Base-by-base conservation (phyloP, 2,113 vertebrate species). In the Actenoides hombroni region DNA sequence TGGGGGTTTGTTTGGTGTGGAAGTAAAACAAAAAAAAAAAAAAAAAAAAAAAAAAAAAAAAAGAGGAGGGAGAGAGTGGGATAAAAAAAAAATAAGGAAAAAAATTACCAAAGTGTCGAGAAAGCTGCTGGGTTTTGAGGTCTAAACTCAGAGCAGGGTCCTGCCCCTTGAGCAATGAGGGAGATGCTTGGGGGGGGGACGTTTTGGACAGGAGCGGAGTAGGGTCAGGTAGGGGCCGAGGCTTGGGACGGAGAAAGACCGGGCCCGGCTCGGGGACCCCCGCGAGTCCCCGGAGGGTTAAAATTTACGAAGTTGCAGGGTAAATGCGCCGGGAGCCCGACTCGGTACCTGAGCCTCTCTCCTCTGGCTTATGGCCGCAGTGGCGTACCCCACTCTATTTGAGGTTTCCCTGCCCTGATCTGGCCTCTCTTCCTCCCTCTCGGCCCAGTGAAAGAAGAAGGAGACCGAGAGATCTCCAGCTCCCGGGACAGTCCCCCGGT, bases 401-500 rank as follows among this genome's bases (percentile, higher is more conserved):
- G 28, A 37, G 53, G 6, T 35, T 60, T 44, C 46, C 26, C 42
- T 51, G 81, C 54, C 19, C 35, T 95, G 83, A 90, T 48, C 60
- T 21, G 88, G 90, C 35, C 4, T 67, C 42, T 93, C 24, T 90
- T 39, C 65, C 39, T 81, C 39, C n/a, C 81, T 37, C 17, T 84
- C 90, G 70, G 33, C 83, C 28, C 98, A 99, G 99, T 99, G 97
- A 99, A 99, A 96, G 99, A 99, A 96, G 99, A 99, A 92, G 99
- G 99, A 5, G 99, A 99, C 98, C 96, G 99, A 53, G 99, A 99
- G 97, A 99, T 99, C 97, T 99, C 99, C 94, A 99, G 99, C 96
- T 99, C 99, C 89, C 98, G 99, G 97, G 99, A 99, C 96, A 99
- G 99, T 25, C 98, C 99, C 13, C 99, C 99, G 12, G 99, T 99